phyloP scores from a whole-genome alignment of 2,113 vertebrate genomes.

The Phrynosoma blainvillii region DNA sequence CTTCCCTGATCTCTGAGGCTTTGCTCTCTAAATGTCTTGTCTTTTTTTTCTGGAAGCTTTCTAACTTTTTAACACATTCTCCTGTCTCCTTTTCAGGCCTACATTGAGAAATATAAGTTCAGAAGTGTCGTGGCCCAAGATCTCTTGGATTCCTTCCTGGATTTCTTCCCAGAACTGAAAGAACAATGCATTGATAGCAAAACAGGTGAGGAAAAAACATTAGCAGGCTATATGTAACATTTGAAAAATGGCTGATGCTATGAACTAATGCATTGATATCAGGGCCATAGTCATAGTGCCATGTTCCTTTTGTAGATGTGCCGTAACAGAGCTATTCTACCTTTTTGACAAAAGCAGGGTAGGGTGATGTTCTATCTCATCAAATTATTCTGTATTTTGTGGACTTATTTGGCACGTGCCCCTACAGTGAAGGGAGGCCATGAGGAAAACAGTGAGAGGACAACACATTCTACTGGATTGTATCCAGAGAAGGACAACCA shows the following conservation, averaged over 20 bases:
- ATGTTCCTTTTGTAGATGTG: neutral
- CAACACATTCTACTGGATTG: neutral
- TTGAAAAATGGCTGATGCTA: neutral
- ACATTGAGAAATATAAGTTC: constrained; percentile 93
- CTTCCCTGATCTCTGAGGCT: neutral
- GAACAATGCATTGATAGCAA: constrained; percentile 84
- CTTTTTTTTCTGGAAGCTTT: neutral
- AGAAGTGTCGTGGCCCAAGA: constrained; percentile 92
- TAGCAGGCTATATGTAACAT: neutral
- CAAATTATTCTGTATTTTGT: neutral
- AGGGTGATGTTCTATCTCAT: neutral
- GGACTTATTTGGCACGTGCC: neutral
- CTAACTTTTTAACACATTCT: neutral
- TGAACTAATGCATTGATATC: neutral
- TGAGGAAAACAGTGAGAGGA: neutral
- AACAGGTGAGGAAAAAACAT: constrained; percentile 79
- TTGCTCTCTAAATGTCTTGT: neutral
- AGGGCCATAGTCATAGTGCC: too few relatives aligned
- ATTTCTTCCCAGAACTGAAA: constrained; percentile 91
- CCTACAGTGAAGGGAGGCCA: neutral
- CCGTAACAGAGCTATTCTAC: neutral
- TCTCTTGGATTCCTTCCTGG: constrained; percentile 91
- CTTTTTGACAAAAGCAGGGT: neutral
- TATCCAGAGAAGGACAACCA: too few relatives aligned
- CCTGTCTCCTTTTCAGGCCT: constrained; percentile 82